phyloP scores from a whole-genome alignment of 2,888 invertebrate species.

The Drosophila mulleri region DNA sequence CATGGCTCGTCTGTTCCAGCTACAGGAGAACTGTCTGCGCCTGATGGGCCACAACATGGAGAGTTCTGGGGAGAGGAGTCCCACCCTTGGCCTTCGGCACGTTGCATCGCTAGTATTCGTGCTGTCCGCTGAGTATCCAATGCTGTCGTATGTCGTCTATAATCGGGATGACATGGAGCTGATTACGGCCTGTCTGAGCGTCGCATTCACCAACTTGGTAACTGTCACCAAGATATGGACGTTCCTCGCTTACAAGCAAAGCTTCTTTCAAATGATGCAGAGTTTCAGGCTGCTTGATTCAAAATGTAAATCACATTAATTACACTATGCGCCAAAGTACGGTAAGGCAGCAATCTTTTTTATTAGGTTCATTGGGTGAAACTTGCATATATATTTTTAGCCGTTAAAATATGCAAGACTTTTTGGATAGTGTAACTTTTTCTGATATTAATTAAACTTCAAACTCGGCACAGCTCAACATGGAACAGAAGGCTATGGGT shows the following conservation, averaged over 20 bases:
- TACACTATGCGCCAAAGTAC: background rate
- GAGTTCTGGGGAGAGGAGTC: background rate
- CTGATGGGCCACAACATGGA: constrained; percentile 71
- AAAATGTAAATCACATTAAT: constrained; percentile 62
- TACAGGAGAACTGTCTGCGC: constrained; percentile 73
- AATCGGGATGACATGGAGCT: constrained; percentile 77
- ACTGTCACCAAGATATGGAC: constrained; percentile 81
- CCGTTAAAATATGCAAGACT: background rate
- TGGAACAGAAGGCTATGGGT: constrained; percentile 16
- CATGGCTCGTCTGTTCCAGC: constrained; percentile 69
- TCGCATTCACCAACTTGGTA: constrained; percentile 79
- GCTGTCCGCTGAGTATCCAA: constrained; percentile 81
- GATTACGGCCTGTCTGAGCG: constrained; percentile 80
- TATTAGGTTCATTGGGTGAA: background rate
- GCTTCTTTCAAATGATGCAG: constrained; percentile 73
- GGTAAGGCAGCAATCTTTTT: background rate
- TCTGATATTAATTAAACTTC: constrained; percentile 1
- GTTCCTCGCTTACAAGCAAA: constrained; percentile 73
- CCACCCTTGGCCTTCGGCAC: constrained; percentile 37
- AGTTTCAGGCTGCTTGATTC: constrained; percentile 74
- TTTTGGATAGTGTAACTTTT: background rate
- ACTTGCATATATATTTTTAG: background rate
- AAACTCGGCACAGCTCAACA: constrained; percentile 5
- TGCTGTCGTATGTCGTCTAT: constrained; percentile 73
- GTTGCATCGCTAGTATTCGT: constrained; percentile 64